Evolutionary conservation across 2,888 invertebrate species (phyloP), one percentile per base, ranked within the genome.

Genomic region (Ormyrus pomaceus): DNA sequence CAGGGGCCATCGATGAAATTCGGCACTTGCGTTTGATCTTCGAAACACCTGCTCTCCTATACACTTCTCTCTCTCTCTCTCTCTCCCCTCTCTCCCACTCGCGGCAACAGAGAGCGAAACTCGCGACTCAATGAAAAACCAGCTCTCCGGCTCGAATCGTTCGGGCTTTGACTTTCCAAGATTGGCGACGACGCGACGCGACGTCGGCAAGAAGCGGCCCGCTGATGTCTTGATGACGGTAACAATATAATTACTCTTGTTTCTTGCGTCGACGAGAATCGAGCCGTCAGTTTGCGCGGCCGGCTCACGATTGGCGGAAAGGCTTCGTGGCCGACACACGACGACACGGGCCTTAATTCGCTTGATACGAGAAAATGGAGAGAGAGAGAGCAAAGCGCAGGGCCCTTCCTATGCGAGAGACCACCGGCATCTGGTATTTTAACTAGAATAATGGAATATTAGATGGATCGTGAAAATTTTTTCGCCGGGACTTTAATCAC

Each of bases 161-260:
- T 51, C 51, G 56, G 50, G 19, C 19, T 68, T 68, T 53, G 34
- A 68, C 68, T 68, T 53, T 13, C 9, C 66, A 68, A 53, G 51
- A 19, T 10, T 9, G 7, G 48, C 13, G 56, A 46, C n/a, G 56
- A 51, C 56, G 50, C 19, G 19, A 19, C 19, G 19, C 19, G 19
- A 19, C 19, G 19, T 19, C 10, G 58, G 55, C 56, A 73, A 77
- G 48, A 76, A 82, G 11, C 50, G 70, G 78, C 77, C 65, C 79
- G 46, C 71, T 80, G 82, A 83, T 82, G 84, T 84, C 83, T 84
- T 84, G 82, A 85, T 83, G 83, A 82, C 80, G 83, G 80, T 85
- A 85, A 85, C 84, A 82, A 84, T 84, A 82, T 85, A 84, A 85
- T 85, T 84, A 84, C 82, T 82, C 59, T 81, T 59, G 50, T 65